A percentile compares a stretch with the other conserved stretches of the same genome.
Conservation (phyloP, 2,113 vertebrate genomes). For the Poeciliopsis turrubarensis region DNA sequence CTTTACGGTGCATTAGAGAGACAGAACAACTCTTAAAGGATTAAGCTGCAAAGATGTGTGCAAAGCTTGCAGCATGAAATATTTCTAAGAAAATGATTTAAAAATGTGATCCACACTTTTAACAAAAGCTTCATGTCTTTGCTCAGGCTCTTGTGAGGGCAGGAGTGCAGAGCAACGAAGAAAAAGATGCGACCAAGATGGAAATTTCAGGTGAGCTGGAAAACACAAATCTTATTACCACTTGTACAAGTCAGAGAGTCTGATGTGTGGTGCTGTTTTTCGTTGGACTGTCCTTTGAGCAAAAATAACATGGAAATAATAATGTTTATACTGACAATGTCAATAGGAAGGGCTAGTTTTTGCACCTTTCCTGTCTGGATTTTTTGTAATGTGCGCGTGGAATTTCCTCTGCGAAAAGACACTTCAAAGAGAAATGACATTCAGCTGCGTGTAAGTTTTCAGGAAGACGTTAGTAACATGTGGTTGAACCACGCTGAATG, state of each 20-base stretch:
- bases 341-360: too few relatives aligned
- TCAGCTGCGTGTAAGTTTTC: too few relatives aligned
- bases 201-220: conserved; percentile 31
- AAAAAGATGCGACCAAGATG: conserved; percentile 12
- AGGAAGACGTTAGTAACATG: too few relatives aligned
- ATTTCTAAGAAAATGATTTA: not conserved
- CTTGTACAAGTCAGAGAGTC: not conserved
- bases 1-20: too few relatives aligned
- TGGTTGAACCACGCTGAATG: too few relatives aligned
- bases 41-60: too few relatives aligned
- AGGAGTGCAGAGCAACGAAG: conserved; percentile 53
- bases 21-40: too few relatives aligned
- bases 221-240: not conserved
- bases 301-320: not conserved
- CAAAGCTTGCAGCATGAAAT: too few relatives aligned
- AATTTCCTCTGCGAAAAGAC: not conserved
- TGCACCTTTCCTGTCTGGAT: not conserved
- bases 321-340: too few relatives aligned
- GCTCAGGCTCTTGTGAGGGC: conserved; percentile 65
- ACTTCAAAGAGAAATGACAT: too few relatives aligned
- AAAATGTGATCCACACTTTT: not conserved
- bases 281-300: not conserved
- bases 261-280: not conserved
- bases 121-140: not conserved
- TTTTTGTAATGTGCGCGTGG: not conserved